These are phyloP conservation scores for Dunckerocampus dactyliophorus DNA, from an alignment of 2,113 vertebrate genomes.

Conservation along the genomic window DNA sequence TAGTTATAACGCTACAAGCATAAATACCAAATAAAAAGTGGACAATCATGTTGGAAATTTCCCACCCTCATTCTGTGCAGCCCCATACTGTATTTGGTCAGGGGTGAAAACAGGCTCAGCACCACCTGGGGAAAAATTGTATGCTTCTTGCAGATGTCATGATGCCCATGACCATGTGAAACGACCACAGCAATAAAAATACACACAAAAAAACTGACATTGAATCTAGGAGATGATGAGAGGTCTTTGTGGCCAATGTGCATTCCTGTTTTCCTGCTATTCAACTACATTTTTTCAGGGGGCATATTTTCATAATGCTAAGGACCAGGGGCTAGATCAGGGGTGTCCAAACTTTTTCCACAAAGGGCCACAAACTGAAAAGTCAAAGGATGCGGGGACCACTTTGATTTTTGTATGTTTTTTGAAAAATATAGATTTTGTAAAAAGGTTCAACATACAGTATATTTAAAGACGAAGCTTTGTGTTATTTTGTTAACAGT, in stretches of 20 bases:
- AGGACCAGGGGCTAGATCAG: too few species aligned
- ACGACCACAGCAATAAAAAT: conserved; percentile 45
- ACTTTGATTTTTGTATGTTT: too few species aligned
- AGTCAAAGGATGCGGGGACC: too few species aligned
- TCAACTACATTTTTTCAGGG: too few species aligned
- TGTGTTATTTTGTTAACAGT: too few species aligned
- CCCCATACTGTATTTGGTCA: conserved; percentile 51
- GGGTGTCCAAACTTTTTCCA: too few species aligned
- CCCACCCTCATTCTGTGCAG: conserved; percentile 53
- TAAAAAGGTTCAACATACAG: too few species aligned
- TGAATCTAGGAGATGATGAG: conserved; percentile 20
- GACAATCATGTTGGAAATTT: conserved; percentile 60
- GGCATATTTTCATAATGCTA: too few species aligned
- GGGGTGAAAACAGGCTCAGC: conserved; percentile 56
- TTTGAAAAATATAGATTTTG: too few species aligned
- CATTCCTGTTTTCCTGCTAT: background rate
- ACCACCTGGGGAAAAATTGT: conserved; percentile 44
- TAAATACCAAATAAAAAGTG: conserved; percentile 28
- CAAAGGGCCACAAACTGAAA: too few species aligned
- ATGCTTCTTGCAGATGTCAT: conserved; percentile 58
- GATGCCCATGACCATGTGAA: conserved; percentile 47
- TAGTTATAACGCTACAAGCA: conserved; percentile 39
- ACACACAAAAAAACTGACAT: conserved; percentile 3
- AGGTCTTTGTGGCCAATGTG: conserved; percentile 19
- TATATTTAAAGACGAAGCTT: too few species aligned